A percentile compares a stretch with the other conserved stretches of the same genome.
phyloP scores from a whole-genome alignment of 1,140 invertebrate species.

The Papilio machaon region DNA sequence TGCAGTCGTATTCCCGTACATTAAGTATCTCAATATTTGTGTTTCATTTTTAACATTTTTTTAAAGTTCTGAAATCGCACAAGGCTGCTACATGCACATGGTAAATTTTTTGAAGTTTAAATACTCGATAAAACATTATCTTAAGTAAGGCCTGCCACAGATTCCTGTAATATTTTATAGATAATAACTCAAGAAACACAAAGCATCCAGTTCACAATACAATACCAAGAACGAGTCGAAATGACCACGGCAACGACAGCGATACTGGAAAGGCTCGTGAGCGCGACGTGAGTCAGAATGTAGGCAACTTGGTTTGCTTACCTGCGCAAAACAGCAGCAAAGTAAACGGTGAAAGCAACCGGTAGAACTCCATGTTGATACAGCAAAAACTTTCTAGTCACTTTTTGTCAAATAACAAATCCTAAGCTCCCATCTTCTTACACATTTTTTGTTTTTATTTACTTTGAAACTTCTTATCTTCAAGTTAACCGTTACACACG shows the following conservation, averaged over 20 bases:
- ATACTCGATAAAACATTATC: not conserved
- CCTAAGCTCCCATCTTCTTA: constrained; percentile 63
- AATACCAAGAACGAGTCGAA: constrained; percentile 41
- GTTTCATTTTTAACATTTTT: not conserved
- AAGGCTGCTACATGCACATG: no score
- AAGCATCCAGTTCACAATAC: constrained; percentile 49
- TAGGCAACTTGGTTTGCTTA: constrained; percentile 72
- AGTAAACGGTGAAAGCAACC: constrained; percentile 76
- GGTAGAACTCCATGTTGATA: constrained; percentile 67
- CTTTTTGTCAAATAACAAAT: constrained; percentile 58
- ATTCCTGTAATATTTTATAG: not conserved
- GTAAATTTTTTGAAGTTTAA: no score
- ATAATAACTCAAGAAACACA: constrained; percentile 6
- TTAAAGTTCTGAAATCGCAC: no score
- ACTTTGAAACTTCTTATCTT: constrained; percentile 42
- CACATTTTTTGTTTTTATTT: constrained; percentile 49
- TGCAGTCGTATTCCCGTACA: no score
- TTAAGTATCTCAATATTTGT: no score
- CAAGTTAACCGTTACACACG: constrained; percentile 41
- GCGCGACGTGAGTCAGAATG: constrained; percentile 65
- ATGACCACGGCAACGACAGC: constrained; percentile 34
- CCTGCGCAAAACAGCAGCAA: constrained; percentile 77
- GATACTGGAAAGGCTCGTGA: constrained; percentile 40
- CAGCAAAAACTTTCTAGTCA: constrained; percentile 71
- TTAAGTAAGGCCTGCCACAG: not conserved